Conservation (phyloP, 2,888 invertebrate species). For the Stenotaenia linearis region DNA sequence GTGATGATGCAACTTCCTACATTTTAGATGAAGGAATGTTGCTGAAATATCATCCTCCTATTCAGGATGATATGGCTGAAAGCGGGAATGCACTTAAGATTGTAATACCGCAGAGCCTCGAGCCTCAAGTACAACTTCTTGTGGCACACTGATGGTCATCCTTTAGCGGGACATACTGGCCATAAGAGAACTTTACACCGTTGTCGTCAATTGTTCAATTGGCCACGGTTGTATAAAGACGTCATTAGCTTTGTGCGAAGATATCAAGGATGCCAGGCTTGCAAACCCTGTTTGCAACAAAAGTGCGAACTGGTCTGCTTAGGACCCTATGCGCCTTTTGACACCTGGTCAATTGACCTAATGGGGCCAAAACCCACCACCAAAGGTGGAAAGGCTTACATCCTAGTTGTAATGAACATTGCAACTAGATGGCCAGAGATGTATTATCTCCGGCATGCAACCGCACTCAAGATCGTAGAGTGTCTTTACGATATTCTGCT, state of each 20-base stretch:
- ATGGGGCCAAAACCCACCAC: not conserved
- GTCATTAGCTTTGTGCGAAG: not conserved
- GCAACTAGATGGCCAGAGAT: not conserved
- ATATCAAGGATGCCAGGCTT: not conserved
- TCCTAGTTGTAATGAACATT: not conserved
- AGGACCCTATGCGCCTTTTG: not conserved
- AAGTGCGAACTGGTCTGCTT: not conserved
- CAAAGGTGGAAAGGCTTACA: not conserved
- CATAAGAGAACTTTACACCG: not conserved
- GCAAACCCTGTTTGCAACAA: not conserved
- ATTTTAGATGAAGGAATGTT: not conserved
- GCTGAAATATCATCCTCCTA: not conserved
- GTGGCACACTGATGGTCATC: not conserved
- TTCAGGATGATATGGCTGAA: not conserved
- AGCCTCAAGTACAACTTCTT: not conserved
- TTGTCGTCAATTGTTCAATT: not conserved
- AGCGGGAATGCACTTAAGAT: not conserved
- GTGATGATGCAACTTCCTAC: not conserved
- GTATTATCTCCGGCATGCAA: not conserved
- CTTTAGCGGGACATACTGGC: not conserved
- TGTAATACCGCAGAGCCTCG: not conserved
- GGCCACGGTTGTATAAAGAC: not conserved
- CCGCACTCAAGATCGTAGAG: not conserved
- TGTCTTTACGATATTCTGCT: not conserved
- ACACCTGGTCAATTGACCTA: not conserved